These are phyloP conservation scores for Trichonephila clavipes DNA, from an alignment of 1,140 invertebrate genomes.

Conservation along the genomic window DNA sequence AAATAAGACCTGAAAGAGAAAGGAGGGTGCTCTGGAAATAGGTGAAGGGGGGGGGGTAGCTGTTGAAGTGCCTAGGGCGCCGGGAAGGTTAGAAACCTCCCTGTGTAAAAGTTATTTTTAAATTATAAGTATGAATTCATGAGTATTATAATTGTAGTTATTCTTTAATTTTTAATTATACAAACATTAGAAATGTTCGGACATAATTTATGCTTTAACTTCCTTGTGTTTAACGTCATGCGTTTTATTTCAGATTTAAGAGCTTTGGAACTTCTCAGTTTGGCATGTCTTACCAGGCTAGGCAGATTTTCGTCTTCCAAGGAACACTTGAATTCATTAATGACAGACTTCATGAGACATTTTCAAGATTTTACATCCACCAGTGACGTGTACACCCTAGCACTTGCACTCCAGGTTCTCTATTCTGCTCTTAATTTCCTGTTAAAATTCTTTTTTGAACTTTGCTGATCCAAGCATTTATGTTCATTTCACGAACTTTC, in stretches of 20 bases:
- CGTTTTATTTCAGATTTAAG: neutral
- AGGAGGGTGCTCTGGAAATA: too few species aligned
- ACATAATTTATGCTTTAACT: too few species aligned
- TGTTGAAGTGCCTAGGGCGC: too few species aligned
- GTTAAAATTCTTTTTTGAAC: neutral
- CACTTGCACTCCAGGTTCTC: neutral
- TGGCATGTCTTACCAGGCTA: neutral
- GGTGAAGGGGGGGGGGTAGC: too few species aligned
- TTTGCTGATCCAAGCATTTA: neutral
- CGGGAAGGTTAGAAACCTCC: too few species aligned
- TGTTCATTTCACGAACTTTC: too few species aligned
- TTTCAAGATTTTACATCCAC: neutral
- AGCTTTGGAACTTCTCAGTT: neutral
- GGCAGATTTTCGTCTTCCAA: neutral
- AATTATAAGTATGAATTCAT: too few species aligned
- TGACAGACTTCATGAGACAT: neutral
- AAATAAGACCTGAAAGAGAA: too few species aligned
- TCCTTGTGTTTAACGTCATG: neutral
- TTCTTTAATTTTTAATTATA: too few species aligned
- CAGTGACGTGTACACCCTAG: constrained; percentile 33
- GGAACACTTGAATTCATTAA: neutral
- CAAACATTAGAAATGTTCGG: too few species aligned
- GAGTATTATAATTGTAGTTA: too few species aligned
- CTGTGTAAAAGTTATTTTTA: too few species aligned
- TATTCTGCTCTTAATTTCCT: neutral